These are phyloP conservation scores for Drosophila kohkoa DNA, from an alignment of 1,140 invertebrate genomes.

Conservation along the genomic window DNA sequence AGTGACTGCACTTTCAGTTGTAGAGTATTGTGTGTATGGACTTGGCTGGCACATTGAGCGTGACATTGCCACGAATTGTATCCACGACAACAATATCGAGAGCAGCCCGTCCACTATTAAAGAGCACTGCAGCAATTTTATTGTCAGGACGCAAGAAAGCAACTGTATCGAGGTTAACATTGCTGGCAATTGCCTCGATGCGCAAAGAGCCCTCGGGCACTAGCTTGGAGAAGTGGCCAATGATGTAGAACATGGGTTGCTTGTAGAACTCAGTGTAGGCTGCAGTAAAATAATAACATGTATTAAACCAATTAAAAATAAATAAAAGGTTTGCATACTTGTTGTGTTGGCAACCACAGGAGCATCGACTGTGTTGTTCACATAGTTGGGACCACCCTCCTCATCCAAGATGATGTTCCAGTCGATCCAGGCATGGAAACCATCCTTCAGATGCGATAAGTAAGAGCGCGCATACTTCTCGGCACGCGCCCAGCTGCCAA, in stretches of 20 bases:
- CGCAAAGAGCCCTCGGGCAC: slow-evolving; percentile 88
- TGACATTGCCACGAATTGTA: slow-evolving; percentile 54
- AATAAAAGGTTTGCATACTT: slow-evolving; percentile 35
- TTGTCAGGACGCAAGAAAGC: slow-evolving; percentile 87
- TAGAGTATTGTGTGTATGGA: slow-evolving; percentile 78
- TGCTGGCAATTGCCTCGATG: slow-evolving; percentile 75
- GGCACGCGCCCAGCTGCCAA: slow-evolving; percentile 91
- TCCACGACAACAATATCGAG: slow-evolving; percentile 65
- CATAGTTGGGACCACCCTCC: slow-evolving; percentile 93
- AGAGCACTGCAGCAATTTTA: slow-evolving; percentile 86
- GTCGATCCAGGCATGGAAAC: slow-evolving; percentile 92
- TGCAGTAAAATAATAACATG: slow-evolving; percentile 8
- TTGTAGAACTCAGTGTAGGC: slow-evolving; percentile 91
- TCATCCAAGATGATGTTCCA: slow-evolving; percentile 94
- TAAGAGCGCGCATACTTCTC: slow-evolving; percentile 86
- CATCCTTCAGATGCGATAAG: slow-evolving; percentile 89
- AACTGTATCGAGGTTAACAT: slow-evolving; percentile 76
- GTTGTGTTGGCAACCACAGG: slow-evolving; percentile 90
- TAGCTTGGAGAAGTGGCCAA: slow-evolving; percentile 95
- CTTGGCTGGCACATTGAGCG: slow-evolving; percentile 67
- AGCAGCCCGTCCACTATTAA: slow-evolving; percentile 86
- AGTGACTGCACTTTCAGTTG: slow-evolving; percentile 36
- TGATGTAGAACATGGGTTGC: slow-evolving; percentile 94
- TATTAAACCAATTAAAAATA: background rate
- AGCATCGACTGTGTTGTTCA: slow-evolving; percentile 91